Evolutionary conservation across 2,888 invertebrate species (phyloP).

Genomic region (Heteromurus nitidus): DNA sequence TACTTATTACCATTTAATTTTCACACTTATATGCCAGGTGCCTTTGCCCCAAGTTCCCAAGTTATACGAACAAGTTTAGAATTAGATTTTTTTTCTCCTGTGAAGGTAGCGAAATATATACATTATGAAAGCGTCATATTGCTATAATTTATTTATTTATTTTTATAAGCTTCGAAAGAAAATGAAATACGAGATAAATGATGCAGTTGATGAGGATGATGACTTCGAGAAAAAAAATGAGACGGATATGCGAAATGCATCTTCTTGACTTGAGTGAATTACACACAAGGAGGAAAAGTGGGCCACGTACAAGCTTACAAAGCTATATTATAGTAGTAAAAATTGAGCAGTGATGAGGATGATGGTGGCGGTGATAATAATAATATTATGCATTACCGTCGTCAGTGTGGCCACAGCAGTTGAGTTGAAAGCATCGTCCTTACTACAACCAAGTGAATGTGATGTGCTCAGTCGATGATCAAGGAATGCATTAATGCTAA

Average conservation of each 20-base stretch:
- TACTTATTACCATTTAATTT: too few species aligned
- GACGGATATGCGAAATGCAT: conserved; percentile 39
- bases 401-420: conserved; percentile 14
- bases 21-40: too few species aligned
- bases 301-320: conserved; percentile 52
- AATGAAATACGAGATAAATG: conserved; percentile 56
- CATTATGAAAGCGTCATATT: conserved; percentile 35
- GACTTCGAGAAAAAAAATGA: conserved; percentile 36
- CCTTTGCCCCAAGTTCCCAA: too few species aligned
- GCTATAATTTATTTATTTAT: conserved; percentile 43
- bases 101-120: too few species aligned
- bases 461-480: background rate
- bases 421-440: background rate
- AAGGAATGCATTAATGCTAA: background rate
- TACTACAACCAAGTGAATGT: background rate
- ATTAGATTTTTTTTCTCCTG: too few species aligned
- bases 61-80: too few species aligned
- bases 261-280: conserved; percentile 48
- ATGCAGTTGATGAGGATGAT: conserved; percentile 31
- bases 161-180: conserved; percentile 40
- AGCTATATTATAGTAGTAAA: conserved; percentile 24
- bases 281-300: conserved; percentile 64
- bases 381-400: conserved; percentile 18
- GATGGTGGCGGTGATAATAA: conserved; percentile 30
- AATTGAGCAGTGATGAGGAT: conserved; percentile 13